phyloP scores from a whole-genome alignment of 2,888 invertebrate species.

The Microctonus brassicae region DNA sequence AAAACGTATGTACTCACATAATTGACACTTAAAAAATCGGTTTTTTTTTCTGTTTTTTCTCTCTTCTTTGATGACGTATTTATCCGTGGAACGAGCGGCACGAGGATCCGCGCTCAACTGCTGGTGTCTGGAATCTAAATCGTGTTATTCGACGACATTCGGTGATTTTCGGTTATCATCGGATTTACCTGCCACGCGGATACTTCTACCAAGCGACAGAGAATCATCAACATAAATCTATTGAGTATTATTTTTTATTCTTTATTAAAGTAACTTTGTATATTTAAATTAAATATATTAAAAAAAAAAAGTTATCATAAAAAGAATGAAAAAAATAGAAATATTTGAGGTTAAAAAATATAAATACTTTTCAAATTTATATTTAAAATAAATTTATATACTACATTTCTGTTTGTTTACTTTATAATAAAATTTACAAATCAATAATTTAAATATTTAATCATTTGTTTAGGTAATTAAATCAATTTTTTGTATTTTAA shows the following conservation, averaged over 20 bases:
- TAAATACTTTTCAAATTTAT: too few relatives aligned
- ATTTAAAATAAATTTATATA: too few relatives aligned
- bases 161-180: slow-evolving; percentile 40
- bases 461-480: background rate
- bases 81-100: slow-evolving; percentile 43
- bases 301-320: too few relatives aligned
- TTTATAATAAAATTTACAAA: background rate
- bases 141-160: slow-evolving; percentile 36
- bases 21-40: background rate
- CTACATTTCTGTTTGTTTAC: background rate
- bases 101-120: slow-evolving; percentile 49
- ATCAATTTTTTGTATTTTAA: background rate
- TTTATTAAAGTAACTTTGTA: too few relatives aligned
- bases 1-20: background rate
- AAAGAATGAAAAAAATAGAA: too few relatives aligned
- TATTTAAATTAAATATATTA: too few relatives aligned
- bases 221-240: background rate
- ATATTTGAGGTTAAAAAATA: too few relatives aligned
- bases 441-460: background rate
- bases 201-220: slow-evolving; percentile 32
- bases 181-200: slow-evolving; percentile 47
- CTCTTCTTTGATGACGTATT: background rate
- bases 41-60: background rate
- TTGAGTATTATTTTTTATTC: background rate
- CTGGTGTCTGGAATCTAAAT: slow-evolving; percentile 41